Conservation (phyloP, 2,113 vertebrate species). For the Corydoras maculifer region DNA sequence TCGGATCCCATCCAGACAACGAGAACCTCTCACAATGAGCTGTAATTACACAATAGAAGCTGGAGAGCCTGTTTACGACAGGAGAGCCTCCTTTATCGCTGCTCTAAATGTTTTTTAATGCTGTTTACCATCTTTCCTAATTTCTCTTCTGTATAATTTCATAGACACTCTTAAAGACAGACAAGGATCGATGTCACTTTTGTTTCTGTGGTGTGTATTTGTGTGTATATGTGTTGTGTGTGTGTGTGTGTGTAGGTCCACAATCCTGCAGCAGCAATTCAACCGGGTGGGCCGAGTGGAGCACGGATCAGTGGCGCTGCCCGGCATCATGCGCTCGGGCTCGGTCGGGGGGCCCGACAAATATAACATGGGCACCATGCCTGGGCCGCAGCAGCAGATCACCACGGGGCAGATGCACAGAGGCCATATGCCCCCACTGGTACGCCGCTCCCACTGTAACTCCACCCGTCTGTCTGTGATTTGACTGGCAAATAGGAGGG, state of each 20-base stretch:
- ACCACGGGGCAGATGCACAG: slow-evolving; percentile 95
- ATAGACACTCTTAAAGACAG: neutral
- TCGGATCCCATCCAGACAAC: slow-evolving; percentile 56
- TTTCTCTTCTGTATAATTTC: slow-evolving; percentile 1
- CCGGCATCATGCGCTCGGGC: slow-evolving; percentile 90
- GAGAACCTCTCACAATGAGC: slow-evolving; percentile 55
- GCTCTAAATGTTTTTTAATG: slow-evolving; percentile 27
- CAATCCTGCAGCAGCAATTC: slow-evolving; percentile 96
- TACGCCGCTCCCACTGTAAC: slow-evolving; percentile 57
- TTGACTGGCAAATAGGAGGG: neutral
- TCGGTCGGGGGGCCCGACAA: slow-evolving; percentile 89
- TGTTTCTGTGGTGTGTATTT: slow-evolving; percentile 12
- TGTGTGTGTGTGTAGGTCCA: slow-evolving; percentile 65
- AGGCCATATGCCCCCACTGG: slow-evolving; percentile 95
- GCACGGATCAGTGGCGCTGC: slow-evolving; percentile 87
- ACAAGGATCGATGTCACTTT: neutral
- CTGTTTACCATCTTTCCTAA: neutral
- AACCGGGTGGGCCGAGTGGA: slow-evolving; percentile 88
- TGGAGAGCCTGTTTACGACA: slow-evolving; percentile 48
- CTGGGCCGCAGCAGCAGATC: slow-evolving; percentile 90
- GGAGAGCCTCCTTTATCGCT: slow-evolving; percentile 23
- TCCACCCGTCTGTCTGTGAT: neutral
- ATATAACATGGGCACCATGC: slow-evolving; percentile 91
- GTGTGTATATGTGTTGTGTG: neutral
- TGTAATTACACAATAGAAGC: slow-evolving; percentile 58